Percentiles rank a stretch among this genome's conserved stretches.
Evolutionary conservation across 2,113 vertebrate species (phyloP).

Genomic region (Cololabis saira): DNA sequence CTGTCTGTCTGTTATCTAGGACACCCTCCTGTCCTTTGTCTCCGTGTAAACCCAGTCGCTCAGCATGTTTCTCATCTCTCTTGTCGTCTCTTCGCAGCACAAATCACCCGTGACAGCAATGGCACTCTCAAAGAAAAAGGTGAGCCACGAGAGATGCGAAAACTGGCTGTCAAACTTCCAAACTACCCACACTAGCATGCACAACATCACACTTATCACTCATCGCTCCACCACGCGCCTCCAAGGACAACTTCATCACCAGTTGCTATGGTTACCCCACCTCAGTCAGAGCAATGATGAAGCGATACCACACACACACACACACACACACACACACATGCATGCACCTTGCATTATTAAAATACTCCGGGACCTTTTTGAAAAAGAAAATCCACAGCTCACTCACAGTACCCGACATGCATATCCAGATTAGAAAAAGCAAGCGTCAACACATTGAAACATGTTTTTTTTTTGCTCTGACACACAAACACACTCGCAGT

Average conservation of each 20-base stretch:
- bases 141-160: slow-evolving; percentile 56
- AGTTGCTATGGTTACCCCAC: slow-evolving; percentile 77
- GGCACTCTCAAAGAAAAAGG: slow-evolving; percentile 85
- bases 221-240: slow-evolving; percentile 62
- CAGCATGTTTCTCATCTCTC: slow-evolving; percentile 27
- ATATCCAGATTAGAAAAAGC: slow-evolving; percentile 20
- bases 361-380: slow-evolving; percentile 31
- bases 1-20: background rate
- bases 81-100: slow-evolving; percentile 69
- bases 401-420: slow-evolving; percentile 19
- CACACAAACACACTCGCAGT: slow-evolving; percentile 25
- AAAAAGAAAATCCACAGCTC: slow-evolving; percentile 21
- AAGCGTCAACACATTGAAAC: slow-evolving; percentile 5
- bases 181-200: slow-evolving; percentile 18
- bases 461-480: slow-evolving; percentile 12
- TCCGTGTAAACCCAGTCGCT: slow-evolving; percentile 3
- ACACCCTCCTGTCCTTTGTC: background rate
- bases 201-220: slow-evolving; percentile 52
- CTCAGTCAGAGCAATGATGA: slow-evolving; percentile 57
- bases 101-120: slow-evolving; percentile 84
- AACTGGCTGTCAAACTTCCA: slow-evolving; percentile 53
- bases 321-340: slow-evolving; percentile 8
- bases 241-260: slow-evolving; percentile 73
- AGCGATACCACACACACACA: slow-evolving; percentile 34
- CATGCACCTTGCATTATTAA: slow-evolving; percentile 52